Evolutionary conservation across 35 echinoderm and acorn worm genomes (phyloP), one percentile per base, ranked within the genome.

Genomic region (Heliocidaris tuberculata): DNA sequence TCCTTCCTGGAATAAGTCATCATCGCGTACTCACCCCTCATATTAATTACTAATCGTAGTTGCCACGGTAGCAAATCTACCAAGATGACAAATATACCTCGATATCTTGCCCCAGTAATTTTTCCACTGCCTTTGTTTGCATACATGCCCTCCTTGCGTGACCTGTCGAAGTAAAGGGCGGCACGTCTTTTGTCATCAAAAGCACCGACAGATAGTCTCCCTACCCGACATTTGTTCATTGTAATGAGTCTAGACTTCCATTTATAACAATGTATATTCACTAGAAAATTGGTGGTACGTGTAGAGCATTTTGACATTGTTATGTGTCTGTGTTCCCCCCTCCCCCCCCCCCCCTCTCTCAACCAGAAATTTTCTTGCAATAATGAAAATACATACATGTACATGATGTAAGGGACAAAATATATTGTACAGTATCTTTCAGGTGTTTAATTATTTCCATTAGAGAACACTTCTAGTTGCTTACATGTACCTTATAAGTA

Each of bases 61-160:
- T 31, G 9, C 86, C 86, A 88, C 30, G 30, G 86, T 35, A 88
- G 9, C 86, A 42, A 88, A 88, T 88, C 86, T 30, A 1, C 13
- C 30, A 1, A 24, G 60, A 88, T 88, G 86, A 88, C 86, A 88
- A 88, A 32, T 88, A 70, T 70, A 70, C 60, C 60, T 70, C 60
- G 0, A 24, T 70, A 27, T 70, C 17, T 70, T 19, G 15, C 60
- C 15, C 12, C 19, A 15, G 16, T 2, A 70, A 70, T 70, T 24
- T 70, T 70, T 27, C 21, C 21, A 16, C 17, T 19, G 60, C 60
- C 24, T 70, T 70, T 70, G 60, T 70, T 70, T 19, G 15, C 17
- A 24, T 70, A 70, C 60, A 21, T 70, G 60, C 24, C 60, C 17
- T 70, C 16, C 60, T 70, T 70, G 60, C 60, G 17, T 70, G 60